Base-by-base conservation (phyloP, 2,113 vertebrate genomes). In the Psittacus erithacus region DNA sequence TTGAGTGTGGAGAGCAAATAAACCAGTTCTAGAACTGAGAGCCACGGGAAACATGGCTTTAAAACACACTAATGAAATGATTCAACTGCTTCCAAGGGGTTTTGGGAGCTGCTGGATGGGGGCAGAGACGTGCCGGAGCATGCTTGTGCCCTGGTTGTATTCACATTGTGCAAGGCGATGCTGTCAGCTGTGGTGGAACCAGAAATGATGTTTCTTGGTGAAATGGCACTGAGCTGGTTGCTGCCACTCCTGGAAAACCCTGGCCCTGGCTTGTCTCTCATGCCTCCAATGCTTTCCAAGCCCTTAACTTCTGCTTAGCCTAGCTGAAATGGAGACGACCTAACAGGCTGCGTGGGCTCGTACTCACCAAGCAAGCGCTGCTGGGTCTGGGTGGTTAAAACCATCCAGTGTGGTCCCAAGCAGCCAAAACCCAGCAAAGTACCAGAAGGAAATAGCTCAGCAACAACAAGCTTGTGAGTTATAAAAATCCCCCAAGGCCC, bases 341-440 rank as follows among this genome's bases (percentile, higher is more conserved):
- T 55, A 1, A 1, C 7, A 23, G 1, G 44, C 19, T 44, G 0
- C 0, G 25, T 4, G 49, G 17, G 10, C 22, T 73, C 27, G 0
- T 2, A 24, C n/a, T n/a, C n/a, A 5, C 15, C 33, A 7, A 6
- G 14, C 24, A 15, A 46, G 18, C 2, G 0, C 16, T n/a, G 47
- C 22, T 50, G 2, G 1, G 19, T 19, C 28, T 0, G 12, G 13
- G 52, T 31, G 29, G 43, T 55, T 10, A 5, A 23, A 39, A 39
- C 38, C 38, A 39, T 35, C 55, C 27, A 1, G 1, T 5, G 63
- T 0, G 2, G 25, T 25, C 38, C 35, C 22, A 13, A 25, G 6
- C 50, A n/a, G 23, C 33, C 4, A 1, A 64, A 50, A 17, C 18
- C 27, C 47, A 39, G 9, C 17, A 13, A 41, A 43, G 33, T 10